Conservation (phyloP, 2,113 vertebrate species). For the Dascyllus trimaculatus region DNA sequence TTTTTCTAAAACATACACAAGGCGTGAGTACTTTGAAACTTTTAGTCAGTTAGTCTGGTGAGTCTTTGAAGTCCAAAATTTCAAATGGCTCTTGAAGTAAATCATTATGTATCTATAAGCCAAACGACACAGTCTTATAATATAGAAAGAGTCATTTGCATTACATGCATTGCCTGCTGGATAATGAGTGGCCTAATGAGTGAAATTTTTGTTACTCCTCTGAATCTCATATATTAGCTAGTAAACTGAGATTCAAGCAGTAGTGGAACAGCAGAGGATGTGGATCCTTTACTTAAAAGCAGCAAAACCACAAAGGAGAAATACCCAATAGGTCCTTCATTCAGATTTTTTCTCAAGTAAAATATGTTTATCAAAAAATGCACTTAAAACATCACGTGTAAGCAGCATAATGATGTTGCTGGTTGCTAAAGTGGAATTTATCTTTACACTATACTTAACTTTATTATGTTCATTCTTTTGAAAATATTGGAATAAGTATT, state of each 20-base stretch:
- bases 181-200: background rate
- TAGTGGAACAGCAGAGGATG: background rate
- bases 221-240: background rate
- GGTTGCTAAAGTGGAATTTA: background rate
- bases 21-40: background rate
- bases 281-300: background rate
- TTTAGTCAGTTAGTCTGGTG: background rate
- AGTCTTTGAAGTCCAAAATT: background rate
- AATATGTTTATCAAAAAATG: background rate
- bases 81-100: background rate
- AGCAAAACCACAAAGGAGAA: background rate
- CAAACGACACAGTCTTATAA: conserved; percentile 3
- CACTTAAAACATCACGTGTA: background rate
- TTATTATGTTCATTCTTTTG: no score
- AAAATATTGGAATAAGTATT: no score
- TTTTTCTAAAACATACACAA: conserved; percentile 2
- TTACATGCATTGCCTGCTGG: background rate
- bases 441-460: no score
- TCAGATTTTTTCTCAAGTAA: no score
- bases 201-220: background rate
- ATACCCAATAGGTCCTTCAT: no score
- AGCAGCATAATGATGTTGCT: background rate
- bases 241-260: background rate
- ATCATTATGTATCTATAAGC: conserved; percentile 2
- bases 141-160: conserved; percentile 1